Evolutionary conservation across 2,797 vertebrate genomes (phyloP).

Genomic region (Myotis findleyi): DNA sequence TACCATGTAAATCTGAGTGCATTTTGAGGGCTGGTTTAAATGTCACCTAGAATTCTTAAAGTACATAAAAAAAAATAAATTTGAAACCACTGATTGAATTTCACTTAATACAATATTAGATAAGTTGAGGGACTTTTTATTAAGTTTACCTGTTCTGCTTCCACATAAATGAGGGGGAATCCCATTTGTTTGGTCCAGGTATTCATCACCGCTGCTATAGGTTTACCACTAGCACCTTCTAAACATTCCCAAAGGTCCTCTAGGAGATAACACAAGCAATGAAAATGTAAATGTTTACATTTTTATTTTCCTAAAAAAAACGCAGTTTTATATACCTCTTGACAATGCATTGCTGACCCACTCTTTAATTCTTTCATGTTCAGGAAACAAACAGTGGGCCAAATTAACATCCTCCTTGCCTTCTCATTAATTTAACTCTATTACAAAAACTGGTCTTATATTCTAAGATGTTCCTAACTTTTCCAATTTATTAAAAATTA

Average conservation of each 20-base stretch:
- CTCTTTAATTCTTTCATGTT: constrained; percentile 22
- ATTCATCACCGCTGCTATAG: constrained; percentile 97
- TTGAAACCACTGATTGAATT: background rate
- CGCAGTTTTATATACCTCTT: background rate
- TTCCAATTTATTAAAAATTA: constrained; percentile 43
- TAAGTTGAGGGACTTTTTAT: background rate
- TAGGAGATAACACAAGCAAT: constrained; percentile 82
- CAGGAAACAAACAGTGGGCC: background rate
- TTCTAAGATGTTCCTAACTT: constrained; percentile 12
- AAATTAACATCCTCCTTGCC: background rate
- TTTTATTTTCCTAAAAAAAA: constrained; percentile 54
- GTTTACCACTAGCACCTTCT: constrained; percentile 96
- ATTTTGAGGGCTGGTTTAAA: background rate
- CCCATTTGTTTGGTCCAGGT: constrained; percentile 99
- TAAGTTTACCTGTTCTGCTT: constrained; percentile 94
- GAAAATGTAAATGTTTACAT: constrained; percentile 54
- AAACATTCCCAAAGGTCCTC: constrained; percentile 99
- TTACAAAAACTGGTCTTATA: constrained; percentile 37
- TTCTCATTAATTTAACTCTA: constrained; percentile 44
- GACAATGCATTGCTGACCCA: background rate
- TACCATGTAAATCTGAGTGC: background rate
- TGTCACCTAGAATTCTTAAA: constrained; percentile 25
- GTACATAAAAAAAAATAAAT: constrained; percentile 53
- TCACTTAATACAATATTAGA: background rate
- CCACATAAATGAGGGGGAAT: constrained; percentile 96